Evolutionary conservation across 2,888 invertebrate species (phyloP).

Genomic region (Volucella inanis): DNA sequence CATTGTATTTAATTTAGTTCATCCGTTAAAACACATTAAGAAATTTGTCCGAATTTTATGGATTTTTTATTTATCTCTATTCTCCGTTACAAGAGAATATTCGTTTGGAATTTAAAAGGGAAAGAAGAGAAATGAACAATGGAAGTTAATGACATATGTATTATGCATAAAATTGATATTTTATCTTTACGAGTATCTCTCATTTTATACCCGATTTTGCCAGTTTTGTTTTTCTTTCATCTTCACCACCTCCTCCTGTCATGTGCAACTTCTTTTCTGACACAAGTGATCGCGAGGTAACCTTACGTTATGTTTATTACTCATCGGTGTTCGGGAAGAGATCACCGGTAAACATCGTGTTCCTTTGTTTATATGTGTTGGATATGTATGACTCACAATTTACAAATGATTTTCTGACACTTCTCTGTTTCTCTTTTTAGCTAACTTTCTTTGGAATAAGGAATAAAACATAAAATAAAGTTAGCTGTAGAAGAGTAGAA

Average conservation of each 20-base stretch:
- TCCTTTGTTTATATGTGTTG: slow-evolving; percentile 52
- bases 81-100: slow-evolving; percentile 26
- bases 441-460: slow-evolving; percentile 3
- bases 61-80: slow-evolving; percentile 19
- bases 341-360: slow-evolving; percentile 62
- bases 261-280: slow-evolving; percentile 32
- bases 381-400: background rate
- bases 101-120: no score
- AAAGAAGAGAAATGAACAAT: slow-evolving; percentile 7
- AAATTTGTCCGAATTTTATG: background rate
- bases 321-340: slow-evolving; percentile 64
- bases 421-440: slow-evolving; percentile 8
- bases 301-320: slow-evolving; percentile 59
- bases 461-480: slow-evolving; percentile 21
- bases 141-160: slow-evolving; percentile 57
- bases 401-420: slow-evolving; percentile 23
- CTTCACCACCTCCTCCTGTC: background rate
- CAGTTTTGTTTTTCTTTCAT: slow-evolving; percentile 11
- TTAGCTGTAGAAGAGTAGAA: slow-evolving; percentile 21
- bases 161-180: slow-evolving; percentile 69
- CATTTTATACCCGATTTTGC: slow-evolving; percentile 18
- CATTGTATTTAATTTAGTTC: no score
- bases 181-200: slow-evolving; percentile 24
- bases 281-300: slow-evolving; percentile 35
- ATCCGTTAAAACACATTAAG: slow-evolving; percentile 20